A percentile compares a stretch with the other conserved stretches of the same genome.
phyloP scores from a whole-genome alignment of 2,113 vertebrate genomes.

The Python bivittatus region DNA sequence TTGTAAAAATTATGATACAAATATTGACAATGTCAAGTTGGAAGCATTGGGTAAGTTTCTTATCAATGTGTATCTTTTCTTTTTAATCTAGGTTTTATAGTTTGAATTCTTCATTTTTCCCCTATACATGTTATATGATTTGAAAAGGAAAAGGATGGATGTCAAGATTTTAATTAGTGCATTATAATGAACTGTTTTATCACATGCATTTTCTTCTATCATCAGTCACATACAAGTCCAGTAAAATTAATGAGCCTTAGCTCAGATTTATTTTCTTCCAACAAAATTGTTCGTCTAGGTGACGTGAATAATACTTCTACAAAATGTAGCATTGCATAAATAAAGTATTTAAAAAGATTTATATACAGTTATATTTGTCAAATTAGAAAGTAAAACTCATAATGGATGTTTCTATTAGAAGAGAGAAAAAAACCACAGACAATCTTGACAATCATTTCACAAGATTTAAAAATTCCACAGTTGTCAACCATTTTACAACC shows the following conservation, averaged over 20 bases:
- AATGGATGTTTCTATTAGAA: conserved; percentile 32
- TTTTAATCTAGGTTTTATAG: background rate
- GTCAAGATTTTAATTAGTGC: background rate
- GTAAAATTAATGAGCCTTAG: conserved; percentile 50
- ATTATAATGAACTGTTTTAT: background rate
- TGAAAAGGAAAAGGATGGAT: background rate
- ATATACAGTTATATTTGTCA: conserved; percentile 67
- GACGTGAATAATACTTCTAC: conserved; percentile 69
- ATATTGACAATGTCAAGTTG: background rate
- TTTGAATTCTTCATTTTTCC: background rate
- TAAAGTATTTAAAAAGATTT: conserved; percentile 70
- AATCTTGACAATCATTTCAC: conserved; percentile 52
- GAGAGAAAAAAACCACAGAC: conserved; percentile 55
- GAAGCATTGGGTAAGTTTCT: background rate
- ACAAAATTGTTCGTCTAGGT: conserved; percentile 63
- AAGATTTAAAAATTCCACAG: conserved; percentile 61
- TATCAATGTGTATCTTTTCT: background rate
- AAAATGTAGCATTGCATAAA: conserved; percentile 68
- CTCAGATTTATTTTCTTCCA: conserved; percentile 66
- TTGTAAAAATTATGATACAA: background rate
- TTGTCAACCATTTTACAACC: conserved; percentile 8
- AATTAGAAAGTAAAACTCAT: conserved; percentile 59
- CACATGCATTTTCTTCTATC: background rate
- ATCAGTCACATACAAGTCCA: background rate
- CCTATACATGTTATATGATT: background rate